Evolutionary conservation across 1,140 invertebrate genomes (phyloP).

Genomic region (Planococcus citri): DNA sequence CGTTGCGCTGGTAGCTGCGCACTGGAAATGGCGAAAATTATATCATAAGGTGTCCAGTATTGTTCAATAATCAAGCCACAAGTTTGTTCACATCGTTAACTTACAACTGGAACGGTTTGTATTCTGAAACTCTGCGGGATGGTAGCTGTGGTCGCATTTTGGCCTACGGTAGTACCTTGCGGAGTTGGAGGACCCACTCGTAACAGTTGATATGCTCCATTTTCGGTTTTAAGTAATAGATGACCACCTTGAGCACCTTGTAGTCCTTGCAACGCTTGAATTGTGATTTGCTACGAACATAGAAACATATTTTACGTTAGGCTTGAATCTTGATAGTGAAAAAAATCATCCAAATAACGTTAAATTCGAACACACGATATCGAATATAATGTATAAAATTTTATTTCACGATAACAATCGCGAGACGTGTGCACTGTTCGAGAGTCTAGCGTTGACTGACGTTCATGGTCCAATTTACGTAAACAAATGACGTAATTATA

Average conservation of each 20-base stretch:
- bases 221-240: slow-evolving; percentile 85
- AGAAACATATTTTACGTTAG: background rate
- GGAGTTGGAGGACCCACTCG: slow-evolving; percentile 63
- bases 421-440: too few species aligned
- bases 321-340: background rate
- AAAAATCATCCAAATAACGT: too few species aligned
- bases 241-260: slow-evolving; percentile 71
- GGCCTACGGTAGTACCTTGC: slow-evolving; percentile 40
- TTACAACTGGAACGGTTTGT: slow-evolving; percentile 43
- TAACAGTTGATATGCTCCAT: slow-evolving; percentile 82
- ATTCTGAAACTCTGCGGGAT: slow-evolving; percentile 37
- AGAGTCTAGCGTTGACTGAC: too few species aligned
- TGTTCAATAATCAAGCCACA: too few species aligned
- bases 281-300: background rate
- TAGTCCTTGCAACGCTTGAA: slow-evolving; percentile 52
- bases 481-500: too few species aligned
- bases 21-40: background rate
- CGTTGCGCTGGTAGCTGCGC: background rate
- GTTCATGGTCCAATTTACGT: too few species aligned
- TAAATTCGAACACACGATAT: too few species aligned
- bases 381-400: too few species aligned
- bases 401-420: too few species aligned
- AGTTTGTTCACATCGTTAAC: too few species aligned
- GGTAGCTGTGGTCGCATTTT: slow-evolving; percentile 39
- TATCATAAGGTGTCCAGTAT: too few species aligned